Conservation (phyloP, 2,113 vertebrate genomes). For the Saccopteryx bilineata region DNA sequence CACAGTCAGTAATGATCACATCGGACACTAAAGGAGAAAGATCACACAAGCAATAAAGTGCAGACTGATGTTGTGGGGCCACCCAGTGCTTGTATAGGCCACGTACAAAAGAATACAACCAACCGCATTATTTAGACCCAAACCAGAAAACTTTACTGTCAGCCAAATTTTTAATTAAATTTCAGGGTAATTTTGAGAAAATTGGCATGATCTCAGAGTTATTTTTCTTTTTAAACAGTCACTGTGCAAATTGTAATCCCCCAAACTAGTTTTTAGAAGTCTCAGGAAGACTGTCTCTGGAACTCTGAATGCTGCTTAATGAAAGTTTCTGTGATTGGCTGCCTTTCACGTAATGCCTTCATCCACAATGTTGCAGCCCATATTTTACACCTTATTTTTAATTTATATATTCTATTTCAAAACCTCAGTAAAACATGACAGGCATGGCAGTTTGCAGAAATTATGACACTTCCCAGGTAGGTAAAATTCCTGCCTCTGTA, state of each 20-base stretch:
- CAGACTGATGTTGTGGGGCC: neutral
- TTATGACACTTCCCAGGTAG: constrained; percentile 78
- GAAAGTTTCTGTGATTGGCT: neutral
- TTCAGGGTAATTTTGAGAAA: constrained; percentile 17
- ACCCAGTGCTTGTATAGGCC: neutral
- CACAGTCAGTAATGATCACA: neutral
- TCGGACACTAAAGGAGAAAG: neutral
- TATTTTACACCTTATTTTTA: constrained; percentile 59
- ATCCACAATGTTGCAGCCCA: neutral
- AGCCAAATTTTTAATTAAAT: neutral
- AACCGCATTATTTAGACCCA: neutral
- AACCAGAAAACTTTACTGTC: neutral
- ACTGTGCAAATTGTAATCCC: neutral
- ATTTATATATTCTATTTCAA: constrained; percentile 80
- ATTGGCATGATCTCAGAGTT: neutral
- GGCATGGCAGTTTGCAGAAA: constrained; percentile 74
- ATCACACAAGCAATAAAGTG: neutral
- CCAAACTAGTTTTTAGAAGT: neutral
- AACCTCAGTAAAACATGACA: constrained; percentile 78
- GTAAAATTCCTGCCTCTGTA: constrained; percentile 82
- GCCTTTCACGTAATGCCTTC: neutral
- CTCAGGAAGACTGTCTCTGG: neutral
- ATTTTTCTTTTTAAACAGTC: neutral
- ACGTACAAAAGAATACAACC: neutral
- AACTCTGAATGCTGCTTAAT: neutral